Percentiles rank a stretch among this genome's conserved stretches.
Conservation (phyloP, 1,140 invertebrate genomes). For the Drosophila navojoa region DNA sequence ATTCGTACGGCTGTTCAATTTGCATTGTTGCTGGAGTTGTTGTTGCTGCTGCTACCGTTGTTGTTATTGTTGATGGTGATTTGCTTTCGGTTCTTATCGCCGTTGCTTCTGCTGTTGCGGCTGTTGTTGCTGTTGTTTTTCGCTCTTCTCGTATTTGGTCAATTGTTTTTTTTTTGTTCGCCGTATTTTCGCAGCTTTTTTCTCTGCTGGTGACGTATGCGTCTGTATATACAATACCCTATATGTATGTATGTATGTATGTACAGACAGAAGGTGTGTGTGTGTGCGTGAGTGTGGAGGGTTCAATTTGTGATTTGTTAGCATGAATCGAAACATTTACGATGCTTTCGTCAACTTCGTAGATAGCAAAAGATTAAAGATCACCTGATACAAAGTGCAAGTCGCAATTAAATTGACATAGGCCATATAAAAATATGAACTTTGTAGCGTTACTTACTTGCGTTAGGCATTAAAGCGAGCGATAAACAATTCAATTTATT, state of each 20-base stretch:
- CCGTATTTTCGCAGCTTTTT: constrained; percentile 24
- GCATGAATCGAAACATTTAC: constrained; percentile 20
- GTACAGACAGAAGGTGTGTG: neutral
- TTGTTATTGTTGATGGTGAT: neutral
- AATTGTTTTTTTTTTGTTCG: constrained; percentile 33
- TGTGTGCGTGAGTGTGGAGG: neutral
- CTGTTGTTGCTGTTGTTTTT: constrained; percentile 4
- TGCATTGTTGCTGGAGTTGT: constrained; percentile 27
- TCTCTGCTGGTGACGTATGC: constrained; percentile 32
- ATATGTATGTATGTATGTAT: neutral
- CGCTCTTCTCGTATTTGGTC: constrained; percentile 29
- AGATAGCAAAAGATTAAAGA: constrained; percentile 16
- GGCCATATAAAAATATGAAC: neutral
- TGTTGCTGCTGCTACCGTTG: constrained; percentile 5
- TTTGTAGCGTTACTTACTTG: neutral
- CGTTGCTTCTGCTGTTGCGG: neutral
- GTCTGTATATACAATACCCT: neutral
- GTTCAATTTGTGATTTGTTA: constrained; percentile 29
- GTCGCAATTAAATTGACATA: constrained; percentile 13
- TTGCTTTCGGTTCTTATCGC: constrained; percentile 51
- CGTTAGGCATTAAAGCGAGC: neutral
- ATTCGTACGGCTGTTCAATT: constrained; percentile 36
- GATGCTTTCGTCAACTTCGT: constrained; percentile 1
- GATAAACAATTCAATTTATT: too few relatives aligned
- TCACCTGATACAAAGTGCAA: constrained; percentile 33